phyloP scores from a whole-genome alignment of 2,888 invertebrate genomes.

The Neoitamus cyanurus region DNA sequence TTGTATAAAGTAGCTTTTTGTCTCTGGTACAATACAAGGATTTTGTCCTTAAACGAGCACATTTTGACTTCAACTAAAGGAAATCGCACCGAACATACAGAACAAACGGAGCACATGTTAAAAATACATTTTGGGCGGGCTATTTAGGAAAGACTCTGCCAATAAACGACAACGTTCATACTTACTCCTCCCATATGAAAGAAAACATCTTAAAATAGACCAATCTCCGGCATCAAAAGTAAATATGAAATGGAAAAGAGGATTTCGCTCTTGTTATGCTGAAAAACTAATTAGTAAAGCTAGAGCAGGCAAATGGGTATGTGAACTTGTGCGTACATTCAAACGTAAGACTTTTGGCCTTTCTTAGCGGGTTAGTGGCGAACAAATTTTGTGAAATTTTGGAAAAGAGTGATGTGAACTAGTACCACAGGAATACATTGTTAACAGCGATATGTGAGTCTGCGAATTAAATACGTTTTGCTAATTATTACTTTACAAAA shows the following conservation, averaged over 20 bases:
- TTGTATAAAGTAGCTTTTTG: too few species aligned
- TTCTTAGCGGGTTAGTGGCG: not conserved
- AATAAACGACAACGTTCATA: not conserved
- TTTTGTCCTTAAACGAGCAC: not conserved
- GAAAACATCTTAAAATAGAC: not conserved
- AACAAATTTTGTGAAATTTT: not conserved
- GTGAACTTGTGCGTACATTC: not conserved
- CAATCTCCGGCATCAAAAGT: not conserved
- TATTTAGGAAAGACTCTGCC: not conserved
- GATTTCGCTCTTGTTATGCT: not conserved
- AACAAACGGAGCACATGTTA: not conserved
- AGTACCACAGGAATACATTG: not conserved
- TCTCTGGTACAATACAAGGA: too few species aligned
- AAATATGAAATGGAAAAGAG: not conserved
- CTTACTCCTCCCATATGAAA: not conserved
- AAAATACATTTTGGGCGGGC: not conserved
- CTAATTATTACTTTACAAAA: slow-evolving; percentile 43
- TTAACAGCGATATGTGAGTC: not conserved
- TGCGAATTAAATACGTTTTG: not conserved
- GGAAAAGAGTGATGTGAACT: not conserved
- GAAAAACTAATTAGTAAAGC: not conserved
- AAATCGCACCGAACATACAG: not conserved
- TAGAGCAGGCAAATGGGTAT: not conserved
- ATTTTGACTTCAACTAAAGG: not conserved
- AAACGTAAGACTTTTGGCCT: not conserved